Evolutionary conservation across 2,888 invertebrate species (phyloP), one percentile per base, ranked within the genome.

Genomic region (Drosophila kokeensis): DNA sequence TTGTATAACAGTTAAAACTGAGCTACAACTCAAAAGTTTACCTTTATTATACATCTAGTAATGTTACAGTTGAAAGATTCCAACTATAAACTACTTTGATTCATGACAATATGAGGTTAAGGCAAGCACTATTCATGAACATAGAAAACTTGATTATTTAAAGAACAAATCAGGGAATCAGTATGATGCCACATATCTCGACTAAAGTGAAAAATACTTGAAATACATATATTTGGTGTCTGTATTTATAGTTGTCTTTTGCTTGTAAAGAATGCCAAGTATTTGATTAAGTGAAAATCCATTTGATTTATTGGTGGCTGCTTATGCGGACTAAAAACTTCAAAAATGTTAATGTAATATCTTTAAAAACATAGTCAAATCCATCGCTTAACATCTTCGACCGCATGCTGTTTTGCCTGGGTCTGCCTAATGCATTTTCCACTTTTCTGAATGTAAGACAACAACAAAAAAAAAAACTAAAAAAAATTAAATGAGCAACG

Each of bases 331-430:
- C 58, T 63, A 72, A 78, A 72, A 69, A 72, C 79, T 69, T 67
- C 59, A 63, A 69, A 73, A 76, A 82, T 82, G 72, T 85, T 83
- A 86, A 84, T 84, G 86, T 86, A 83, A 82, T 86, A 82, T 80
- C 73, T 81, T 78, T 58, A 75, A 72, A 79, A 63, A 73, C 71
- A 66, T 68, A 67, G 57, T 49, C 54, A 53, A 79, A 85, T 78
- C 81, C 68, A 65, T 64, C 65, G 65, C 61, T 27, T 64, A 65
- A 64, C 69, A 71, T 48, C 59, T 54, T 34, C 53, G 69, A 54
- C 81, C 86, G 81, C 86, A 84, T 82, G 86, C 82, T 82, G 81
- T 53, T 73, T 53, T 45, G 65, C 42, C 54, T 67, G 63, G 42
- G 68, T 69, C 30, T 67, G 70, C 68, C 85, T 76, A 85, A 85